Base-by-base conservation (phyloP, 2,113 vertebrate species). In the Tympanuchus pallidicinctus region DNA sequence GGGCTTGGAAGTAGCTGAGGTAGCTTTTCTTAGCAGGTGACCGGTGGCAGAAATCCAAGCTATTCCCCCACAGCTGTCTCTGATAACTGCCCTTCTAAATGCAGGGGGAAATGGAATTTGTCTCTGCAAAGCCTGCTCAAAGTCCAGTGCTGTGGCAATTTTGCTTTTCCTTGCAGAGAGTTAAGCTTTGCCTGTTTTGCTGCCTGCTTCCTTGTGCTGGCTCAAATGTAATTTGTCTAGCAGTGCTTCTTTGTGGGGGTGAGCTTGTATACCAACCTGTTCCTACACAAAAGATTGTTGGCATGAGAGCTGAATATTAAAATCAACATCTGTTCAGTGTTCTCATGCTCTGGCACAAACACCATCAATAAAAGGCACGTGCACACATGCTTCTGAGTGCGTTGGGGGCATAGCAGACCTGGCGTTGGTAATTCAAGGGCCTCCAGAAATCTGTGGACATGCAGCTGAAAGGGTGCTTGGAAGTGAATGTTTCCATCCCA, bases 61-160 rank as follows among this genome's bases (percentile, higher is more conserved):
- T 1, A 2, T 77, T 73, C 56, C 71, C 67, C 81, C 66, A 15
- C 47, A 42, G 64, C 88, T 88, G 70, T 6, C 50, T 80, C 45
- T 0, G 2, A 56, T 74, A 63, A 63, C 89, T 72, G 77, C 42
- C 52, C 70, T 45, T 47, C 70, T 63, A 5, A 63, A 9, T 45
- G 59, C 47, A 74, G 72, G 36, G 36, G 56, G 72, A 76, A 80
- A 15, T 88, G 90, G 88, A 90, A 83, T 93, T 88, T 90, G 60
- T 63, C 72, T 93, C 88, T 81, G 88, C 79, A 93, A 42, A 96
- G 88, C 60, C 88, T 60, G 92, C 92, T 86, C 88, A 77, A 95
- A 92, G 96, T 94, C 86, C 92, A 95, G 85, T 76, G 20, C 90
- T 80, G 65, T 70, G 76, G 86, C 76, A 86, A 2, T 71, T 91